Conservation (phyloP, 1,140 invertebrate species). For the Sitophilus oryzae region DNA sequence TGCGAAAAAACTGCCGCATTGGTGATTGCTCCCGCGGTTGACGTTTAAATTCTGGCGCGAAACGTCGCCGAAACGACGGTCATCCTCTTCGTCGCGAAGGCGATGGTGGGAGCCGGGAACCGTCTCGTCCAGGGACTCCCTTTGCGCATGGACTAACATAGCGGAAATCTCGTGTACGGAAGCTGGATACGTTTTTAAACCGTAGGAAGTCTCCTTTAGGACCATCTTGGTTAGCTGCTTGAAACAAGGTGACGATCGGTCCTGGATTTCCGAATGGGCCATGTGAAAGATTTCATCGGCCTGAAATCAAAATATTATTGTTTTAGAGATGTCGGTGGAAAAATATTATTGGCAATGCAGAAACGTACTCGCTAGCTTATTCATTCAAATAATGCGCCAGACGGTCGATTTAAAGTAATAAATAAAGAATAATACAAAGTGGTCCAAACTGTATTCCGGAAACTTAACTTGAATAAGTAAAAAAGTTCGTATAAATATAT, state of each 20-base stretch:
- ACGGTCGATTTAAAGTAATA: no score
- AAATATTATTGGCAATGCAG: background rate
- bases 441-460: no score
- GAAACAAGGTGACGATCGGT: constrained; percentile 16
- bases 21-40: constrained; percentile 35
- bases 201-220: constrained; percentile 19
- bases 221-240: constrained; percentile 29
- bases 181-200: constrained; percentile 29
- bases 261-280: constrained; percentile 21
- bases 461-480: no score
- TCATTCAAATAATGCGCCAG: no score
- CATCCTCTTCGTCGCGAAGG: constrained; percentile 1
- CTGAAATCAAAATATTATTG: constrained; percentile 4
- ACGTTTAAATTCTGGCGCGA: constrained; percentile 29
- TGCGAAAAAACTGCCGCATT: constrained; percentile 43
- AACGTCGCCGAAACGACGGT: constrained; percentile 5
- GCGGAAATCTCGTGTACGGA: constrained; percentile 30
- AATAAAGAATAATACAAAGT: no score
- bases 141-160: constrained; percentile 33
- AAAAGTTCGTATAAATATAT: no score
- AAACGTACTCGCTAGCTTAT: no score
- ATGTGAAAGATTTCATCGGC: constrained; percentile 20
- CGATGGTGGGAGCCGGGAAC: constrained; percentile 6
- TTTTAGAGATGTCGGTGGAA: background rate
- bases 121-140: constrained; percentile 16